Evolutionary conservation across 2,113 vertebrate genomes (phyloP), one percentile per base, ranked within the genome.

Genomic region (Salvelinus alpinus): DNA sequence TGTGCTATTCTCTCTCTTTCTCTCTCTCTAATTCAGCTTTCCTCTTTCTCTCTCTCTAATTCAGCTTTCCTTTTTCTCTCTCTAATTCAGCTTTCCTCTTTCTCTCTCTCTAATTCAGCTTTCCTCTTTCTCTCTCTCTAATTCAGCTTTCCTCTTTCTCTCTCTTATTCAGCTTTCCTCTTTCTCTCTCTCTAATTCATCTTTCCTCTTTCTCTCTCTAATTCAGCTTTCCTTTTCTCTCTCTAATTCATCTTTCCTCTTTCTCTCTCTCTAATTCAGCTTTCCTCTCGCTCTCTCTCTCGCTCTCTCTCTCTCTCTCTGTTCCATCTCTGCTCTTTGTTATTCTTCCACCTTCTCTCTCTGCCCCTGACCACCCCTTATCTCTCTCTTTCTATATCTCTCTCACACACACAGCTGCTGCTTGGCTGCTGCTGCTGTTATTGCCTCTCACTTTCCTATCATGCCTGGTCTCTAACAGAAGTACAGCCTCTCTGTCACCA

Each of bases 391-490:
- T 73, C 4, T 64, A 68, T 71, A 65, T 27, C 71, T 78, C 64
- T 71, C 65, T 76, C 73, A 38, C 12, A 44, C 29, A 6, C 66
- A 14, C 66, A 27, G 7, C 18, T 22, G n/a, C 38, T 44, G 38
- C 38, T 44, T 44, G 38, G 38, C 38, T 44, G 59, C 59, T 24
- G 72, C 71, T 76, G 73, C 77, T 73, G 8, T 77, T 71, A n/a
- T 12, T 7, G 70, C 78, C 78, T 84, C 70, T 27, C 80, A 68
- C 76, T 80, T 9, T 44, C 38, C 38, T 44, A 44, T 44, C 38
- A 44, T 44, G 38, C 38, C 38, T 11, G 38, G 9, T 44, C 38
- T 44, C 80, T 29, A 34, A 31, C 31, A 68, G 31, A 44, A 44
- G 38, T 11, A 44, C 8, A 38, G n/a, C 6, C 31, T 31, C 31